These are phyloP conservation scores for Charaxes varanes DNA, from an alignment of 1,140 invertebrate genomes.

Conservation along the genomic window DNA sequence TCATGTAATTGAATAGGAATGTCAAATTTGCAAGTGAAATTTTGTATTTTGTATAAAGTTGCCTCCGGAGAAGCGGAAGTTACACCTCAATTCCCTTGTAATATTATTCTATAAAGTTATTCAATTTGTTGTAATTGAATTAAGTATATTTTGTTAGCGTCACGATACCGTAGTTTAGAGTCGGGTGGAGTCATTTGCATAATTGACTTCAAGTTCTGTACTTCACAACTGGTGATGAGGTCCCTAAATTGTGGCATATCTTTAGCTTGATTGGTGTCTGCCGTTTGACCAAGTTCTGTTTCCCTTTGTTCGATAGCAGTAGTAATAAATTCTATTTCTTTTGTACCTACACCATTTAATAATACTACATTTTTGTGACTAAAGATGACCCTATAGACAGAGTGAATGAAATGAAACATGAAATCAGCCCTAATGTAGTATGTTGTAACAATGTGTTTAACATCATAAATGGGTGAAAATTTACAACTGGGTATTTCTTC, in stretches of 20 bases:
- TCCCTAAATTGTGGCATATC: constrained; percentile 8
- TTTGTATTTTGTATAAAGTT: constrained; percentile 27
- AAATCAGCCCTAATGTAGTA: too few relatives aligned
- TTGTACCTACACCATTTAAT: too few relatives aligned
- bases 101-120: constrained; percentile 28
- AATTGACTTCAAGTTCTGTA: constrained; percentile 25
- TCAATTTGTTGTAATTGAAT: constrained; percentile 38
- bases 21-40: constrained; percentile 35
- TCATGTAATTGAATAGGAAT: constrained; percentile 31
- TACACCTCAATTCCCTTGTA: constrained; percentile 26
- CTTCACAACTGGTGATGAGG: constrained; percentile 7
- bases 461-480: too few relatives aligned
- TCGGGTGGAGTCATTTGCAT: constrained; percentile 28
- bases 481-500: too few relatives aligned
- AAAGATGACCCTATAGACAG: too few relatives aligned
- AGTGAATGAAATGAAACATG: too few relatives aligned
- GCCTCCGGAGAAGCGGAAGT: constrained; percentile 23
- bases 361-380: too few relatives aligned
- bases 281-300: constrained; percentile 6
- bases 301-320: too few relatives aligned
- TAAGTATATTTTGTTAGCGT: constrained; percentile 29
- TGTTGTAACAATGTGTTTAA: too few relatives aligned
- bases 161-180: constrained; percentile 26
- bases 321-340: too few relatives aligned
- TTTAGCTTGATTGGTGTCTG: constrained; percentile 8